Evolutionary conservation across 2,113 vertebrate genomes (phyloP), one percentile per base, ranked within the genome.

Genomic region (Poecile atricapillus): DNA sequence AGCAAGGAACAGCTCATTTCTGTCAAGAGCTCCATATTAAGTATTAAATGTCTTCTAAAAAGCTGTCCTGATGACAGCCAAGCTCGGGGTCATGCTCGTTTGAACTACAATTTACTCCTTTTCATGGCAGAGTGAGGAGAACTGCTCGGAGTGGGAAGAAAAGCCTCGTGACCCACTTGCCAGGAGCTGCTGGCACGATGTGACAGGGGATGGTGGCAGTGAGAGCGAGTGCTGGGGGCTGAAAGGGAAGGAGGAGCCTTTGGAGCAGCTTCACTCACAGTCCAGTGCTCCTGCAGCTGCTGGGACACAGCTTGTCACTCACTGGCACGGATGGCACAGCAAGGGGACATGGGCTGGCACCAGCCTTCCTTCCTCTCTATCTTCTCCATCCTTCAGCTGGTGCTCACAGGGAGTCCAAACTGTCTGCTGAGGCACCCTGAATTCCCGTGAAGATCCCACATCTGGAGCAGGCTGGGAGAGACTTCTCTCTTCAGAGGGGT

Each of bases 1-100:
- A 84, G 95, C 86, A 81, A 89, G 90, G 93, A 97, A 93, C 53
- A 94, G 84, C 78, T 94, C 93, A 87, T 95, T 97, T 97, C 97
- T 97, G 97, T 97, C 94, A 93, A 90, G 90, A 94, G 94, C 73
- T 94, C 83, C 82, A 9, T 71, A 88, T 93, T 96, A 96, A 81
- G 86, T 50, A 95, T 82, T 93, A 92, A 88, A 94, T 63, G 80
- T 89, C 90, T 95, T 91, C 93, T 89, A 92, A 95, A 87, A 93
- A 73, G 75, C 22, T 75, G 82, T 76, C 56, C 91, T 52, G 47
- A 93, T 77, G 20, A 47, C 83, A 96, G 76, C 22, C 18, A 68
- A 47, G 69, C 65, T 53, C 5, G 3, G 91, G 84, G 83, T 90
- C 73, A 50, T 16, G 53, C 81, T 71, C 39, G 30, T 95, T 88